Evolutionary conservation across 1,140 invertebrate genomes (phyloP).

Genomic region (Steinernema feltiae): DNA sequence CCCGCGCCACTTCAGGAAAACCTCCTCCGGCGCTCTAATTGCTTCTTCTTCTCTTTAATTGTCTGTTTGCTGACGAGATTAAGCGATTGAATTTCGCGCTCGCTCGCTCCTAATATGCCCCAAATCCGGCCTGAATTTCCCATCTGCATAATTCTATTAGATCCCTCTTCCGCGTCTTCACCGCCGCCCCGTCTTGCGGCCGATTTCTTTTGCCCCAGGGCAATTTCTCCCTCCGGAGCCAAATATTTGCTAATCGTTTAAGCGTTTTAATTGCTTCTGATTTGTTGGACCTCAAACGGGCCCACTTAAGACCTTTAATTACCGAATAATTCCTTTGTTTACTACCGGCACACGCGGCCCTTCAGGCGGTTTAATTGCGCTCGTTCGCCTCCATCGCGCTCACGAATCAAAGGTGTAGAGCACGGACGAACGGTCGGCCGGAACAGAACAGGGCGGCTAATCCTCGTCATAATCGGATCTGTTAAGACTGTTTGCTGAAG

Average conservation of each 20-base stretch:
- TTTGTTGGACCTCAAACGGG: background rate
- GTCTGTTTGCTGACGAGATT: constrained; percentile 15
- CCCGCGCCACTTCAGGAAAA: no score
- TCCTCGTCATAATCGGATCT: no score
- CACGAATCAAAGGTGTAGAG: no score
- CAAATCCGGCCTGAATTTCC: background rate
- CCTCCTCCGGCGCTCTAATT: no score
- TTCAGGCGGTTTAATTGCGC: no score
- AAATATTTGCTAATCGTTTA: constrained; percentile 14
- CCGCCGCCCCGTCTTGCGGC: background rate
- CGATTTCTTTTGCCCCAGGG: no score
- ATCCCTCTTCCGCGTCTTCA: background rate
- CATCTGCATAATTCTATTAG: constrained; percentile 5
- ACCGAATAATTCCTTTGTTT: constrained; percentile 12
- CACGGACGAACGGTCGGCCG: no score
- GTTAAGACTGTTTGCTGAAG: no score
- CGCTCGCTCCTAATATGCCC: background rate
- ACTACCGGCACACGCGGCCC: no score
- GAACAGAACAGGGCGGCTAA: background rate
- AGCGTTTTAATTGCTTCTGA: constrained; percentile 10
- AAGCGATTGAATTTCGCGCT: constrained; percentile 13
- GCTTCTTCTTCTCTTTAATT: background rate
- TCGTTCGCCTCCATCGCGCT: no score
- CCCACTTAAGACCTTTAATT: constrained; percentile 7
- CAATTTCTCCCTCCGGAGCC: no score